Conservation (phyloP, 2,113 vertebrate species). For the Benitochromis conjunctus region DNA sequence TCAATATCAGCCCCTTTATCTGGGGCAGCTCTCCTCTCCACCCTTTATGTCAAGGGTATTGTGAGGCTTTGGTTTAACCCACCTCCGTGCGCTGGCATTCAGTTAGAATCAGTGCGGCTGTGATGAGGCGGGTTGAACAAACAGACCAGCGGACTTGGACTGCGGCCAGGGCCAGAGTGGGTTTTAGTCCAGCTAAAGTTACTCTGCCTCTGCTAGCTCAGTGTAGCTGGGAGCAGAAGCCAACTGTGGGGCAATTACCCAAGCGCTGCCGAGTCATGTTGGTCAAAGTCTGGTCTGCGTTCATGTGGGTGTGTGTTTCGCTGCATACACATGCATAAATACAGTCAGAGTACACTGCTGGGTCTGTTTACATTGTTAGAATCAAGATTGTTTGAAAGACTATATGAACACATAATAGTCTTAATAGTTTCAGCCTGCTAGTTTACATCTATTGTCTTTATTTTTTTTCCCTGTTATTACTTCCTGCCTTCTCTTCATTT, state of each 20-base stretch:
- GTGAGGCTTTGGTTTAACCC: conserved; percentile 29
- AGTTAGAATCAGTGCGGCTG: background rate
- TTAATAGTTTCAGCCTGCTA: background rate
- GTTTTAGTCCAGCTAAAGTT: conserved; percentile 39
- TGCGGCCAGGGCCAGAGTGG: conserved; percentile 7
- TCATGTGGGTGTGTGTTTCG: conserved; percentile 16
- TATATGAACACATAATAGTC: background rate
- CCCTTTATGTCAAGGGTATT: conserved; percentile 20
- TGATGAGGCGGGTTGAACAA: background rate
- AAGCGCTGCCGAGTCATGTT: conserved; percentile 10
- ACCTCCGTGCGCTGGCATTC: conserved; percentile 4
- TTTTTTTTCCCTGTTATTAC: background rate
- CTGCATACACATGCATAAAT: background rate
- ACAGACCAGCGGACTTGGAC: conserved; percentile 32
- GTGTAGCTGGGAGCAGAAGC: conserved; percentile 32
- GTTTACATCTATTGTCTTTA: background rate
- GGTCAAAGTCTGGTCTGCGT: conserved; percentile 33
- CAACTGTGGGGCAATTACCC: conserved; percentile 24
- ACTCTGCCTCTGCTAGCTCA: conserved; percentile 3
- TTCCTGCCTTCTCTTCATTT: background rate
- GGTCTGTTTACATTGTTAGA: background rate
- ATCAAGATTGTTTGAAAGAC: background rate
- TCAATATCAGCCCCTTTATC: conserved; percentile 30
- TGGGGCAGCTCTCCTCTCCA: conserved; percentile 8
- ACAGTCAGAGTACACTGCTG: background rate